Evolutionary conservation across 2,888 invertebrate species (phyloP).

Genomic region (Noctua comes): DNA sequence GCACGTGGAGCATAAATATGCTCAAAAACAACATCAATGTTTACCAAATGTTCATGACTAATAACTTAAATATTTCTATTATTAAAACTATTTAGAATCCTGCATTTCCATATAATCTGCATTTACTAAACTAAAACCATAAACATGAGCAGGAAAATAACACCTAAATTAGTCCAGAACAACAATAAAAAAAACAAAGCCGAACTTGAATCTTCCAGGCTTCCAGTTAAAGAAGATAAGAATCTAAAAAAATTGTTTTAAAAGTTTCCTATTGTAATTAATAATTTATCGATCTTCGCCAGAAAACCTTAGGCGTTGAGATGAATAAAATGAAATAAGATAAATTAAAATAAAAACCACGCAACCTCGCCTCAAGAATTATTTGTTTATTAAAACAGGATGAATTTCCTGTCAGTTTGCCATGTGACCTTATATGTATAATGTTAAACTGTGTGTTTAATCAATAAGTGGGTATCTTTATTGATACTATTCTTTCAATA

Average conservation of each 20-base stretch:
- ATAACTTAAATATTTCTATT: neutral
- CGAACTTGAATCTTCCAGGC: neutral
- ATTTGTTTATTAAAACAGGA: neutral
- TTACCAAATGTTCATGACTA: constrained; percentile 5
- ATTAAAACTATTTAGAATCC: neutral
- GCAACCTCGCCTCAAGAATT: neutral
- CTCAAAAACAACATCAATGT: constrained; percentile 8
- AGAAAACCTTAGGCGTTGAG: neutral
- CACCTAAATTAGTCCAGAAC: neutral
- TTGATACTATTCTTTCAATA: too few relatives aligned
- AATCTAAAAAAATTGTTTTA: neutral
- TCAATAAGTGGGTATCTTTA: too few relatives aligned
- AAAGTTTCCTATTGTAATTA: constrained; percentile 1
- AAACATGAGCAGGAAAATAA: neutral
- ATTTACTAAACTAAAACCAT: neutral
- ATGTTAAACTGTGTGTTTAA: too few relatives aligned
- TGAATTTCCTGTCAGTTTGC: too few relatives aligned
- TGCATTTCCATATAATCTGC: neutral
- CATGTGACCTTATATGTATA: too few relatives aligned
- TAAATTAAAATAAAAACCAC: neutral
- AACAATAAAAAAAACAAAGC: neutral
- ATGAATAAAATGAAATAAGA: neutral
- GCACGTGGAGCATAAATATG: constrained; percentile 23
- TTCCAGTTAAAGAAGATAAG: neutral
- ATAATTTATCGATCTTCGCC: neutral